Base-by-base conservation (phyloP, 2,888 invertebrate genomes). In the Leucozona laternaria region DNA sequence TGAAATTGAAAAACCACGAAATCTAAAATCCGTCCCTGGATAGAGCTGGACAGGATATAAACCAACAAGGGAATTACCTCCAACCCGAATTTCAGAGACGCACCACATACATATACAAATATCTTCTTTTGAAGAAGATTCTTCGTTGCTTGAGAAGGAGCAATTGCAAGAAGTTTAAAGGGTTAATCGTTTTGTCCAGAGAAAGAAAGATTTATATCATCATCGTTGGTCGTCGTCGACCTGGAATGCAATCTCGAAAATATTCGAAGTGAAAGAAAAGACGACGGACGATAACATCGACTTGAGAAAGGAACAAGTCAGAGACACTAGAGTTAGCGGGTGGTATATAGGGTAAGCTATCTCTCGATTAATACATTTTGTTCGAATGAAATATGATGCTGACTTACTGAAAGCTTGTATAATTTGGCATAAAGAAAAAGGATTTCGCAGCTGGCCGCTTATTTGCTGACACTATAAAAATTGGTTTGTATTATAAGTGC, bases 341-440 rank as follows among this genome's bases (percentile, higher is more conserved):
- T 80, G 84, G 79, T 77, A 79, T n/a, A n/a, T 11, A 57, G 31
- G 11, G 57, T 31, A 31, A n/a, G 40, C 13, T 37, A 11, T 13
- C 1, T 48, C 4, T 20, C 4, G 79, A 84, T 79, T 64, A 76
- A 76, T 50, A 79, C 64, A 64, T 64, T 66, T 25, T 53, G 3
- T n/a, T 37, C 11, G 50, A 79, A 79, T 79, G 79, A 84, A 84
- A 84, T 84, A 76, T 76, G 84, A 84, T 60, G 34, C 75, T 34
- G 3, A 53, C 53, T 53, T 25, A 53, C 53, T 25, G 20, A 15
- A 28, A 58, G 37, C 8, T 31, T 31, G 62, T 31, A 13, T 58
- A 34, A 37, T 28, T 43, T 70, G 17, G 45, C 20, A 55, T 17
- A 45, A 57, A 50, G 15, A 20, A 64, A 64, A 43, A 40, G 11